phyloP scores from a whole-genome alignment of 2,113 vertebrate genomes.

The Muntiacus reevesi region DNA sequence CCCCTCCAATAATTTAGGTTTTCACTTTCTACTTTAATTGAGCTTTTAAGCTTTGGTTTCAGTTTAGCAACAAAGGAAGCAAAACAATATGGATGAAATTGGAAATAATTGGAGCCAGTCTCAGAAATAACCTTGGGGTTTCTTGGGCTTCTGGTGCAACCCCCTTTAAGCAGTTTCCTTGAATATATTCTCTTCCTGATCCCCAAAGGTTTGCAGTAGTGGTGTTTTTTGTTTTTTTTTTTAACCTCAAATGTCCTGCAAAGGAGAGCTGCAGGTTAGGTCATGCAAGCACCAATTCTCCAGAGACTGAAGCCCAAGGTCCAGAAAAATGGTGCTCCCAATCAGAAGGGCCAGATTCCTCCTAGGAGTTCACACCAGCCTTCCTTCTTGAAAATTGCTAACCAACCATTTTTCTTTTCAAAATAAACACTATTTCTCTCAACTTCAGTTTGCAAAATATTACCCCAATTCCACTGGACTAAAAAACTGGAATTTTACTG shows the following conservation, averaged over 20 bases:
- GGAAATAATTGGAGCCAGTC: slow-evolving; percentile 74
- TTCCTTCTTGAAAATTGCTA: slow-evolving; percentile 73
- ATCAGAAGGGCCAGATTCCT: slow-evolving; percentile 59
- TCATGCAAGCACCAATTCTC: slow-evolving; percentile 48
- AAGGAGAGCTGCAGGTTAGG: slow-evolving; percentile 28
- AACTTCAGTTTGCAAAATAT: slow-evolving; percentile 75
- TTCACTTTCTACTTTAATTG: slow-evolving; percentile 79
- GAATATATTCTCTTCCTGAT: neutral
- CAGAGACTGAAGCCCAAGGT: slow-evolving; percentile 43
- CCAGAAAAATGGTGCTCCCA: slow-evolving; percentile 43
- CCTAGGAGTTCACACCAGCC: slow-evolving; percentile 62
- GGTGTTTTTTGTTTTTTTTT: neutral
- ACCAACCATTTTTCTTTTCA: slow-evolving; percentile 74
- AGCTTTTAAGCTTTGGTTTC: slow-evolving; percentile 80
- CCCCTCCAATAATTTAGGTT: slow-evolving; percentile 79
- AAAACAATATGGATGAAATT: slow-evolving; percentile 83
- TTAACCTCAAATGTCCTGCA: slow-evolving; percentile 45
- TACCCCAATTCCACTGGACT: slow-evolving; percentile 75
- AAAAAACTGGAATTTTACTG: slow-evolving; percentile 75
- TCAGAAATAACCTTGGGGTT: slow-evolving; percentile 75
- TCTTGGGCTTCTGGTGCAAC: slow-evolving; percentile 65
- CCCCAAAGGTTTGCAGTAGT: neutral
- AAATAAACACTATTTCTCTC: slow-evolving; percentile 71
- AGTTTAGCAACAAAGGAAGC: slow-evolving; percentile 82
- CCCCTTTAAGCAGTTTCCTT: slow-evolving; percentile 43